Percentiles rank a stretch among this genome's conserved stretches.
Conservation (phyloP, 2,888 invertebrate species). For the Alitta virens region DNA sequence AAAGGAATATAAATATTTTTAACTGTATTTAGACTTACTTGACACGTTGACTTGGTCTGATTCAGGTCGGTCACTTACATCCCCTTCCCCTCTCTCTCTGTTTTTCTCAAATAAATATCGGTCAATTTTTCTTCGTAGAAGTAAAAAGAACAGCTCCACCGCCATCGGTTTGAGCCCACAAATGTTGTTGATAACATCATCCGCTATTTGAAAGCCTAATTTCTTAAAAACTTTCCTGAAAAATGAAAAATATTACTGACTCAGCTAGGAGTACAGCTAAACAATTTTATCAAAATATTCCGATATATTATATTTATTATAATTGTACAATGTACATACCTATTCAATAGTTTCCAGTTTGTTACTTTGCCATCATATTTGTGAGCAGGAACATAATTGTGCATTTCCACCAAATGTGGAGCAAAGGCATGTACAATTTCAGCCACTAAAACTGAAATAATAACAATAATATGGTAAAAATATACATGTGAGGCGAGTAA, state of each 20-base stretch:
- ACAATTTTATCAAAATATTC: not conserved
- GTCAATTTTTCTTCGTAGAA: conserved; percentile 22
- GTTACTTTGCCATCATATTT: conserved; percentile 50
- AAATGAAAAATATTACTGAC: not conserved
- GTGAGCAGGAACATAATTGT: conserved; percentile 52
- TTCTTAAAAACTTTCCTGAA: conserved; percentile 33
- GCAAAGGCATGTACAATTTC: conserved; percentile 54
- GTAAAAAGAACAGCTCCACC: conserved; percentile 29
- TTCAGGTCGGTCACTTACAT: conserved; percentile 8
- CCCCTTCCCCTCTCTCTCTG: not conserved
- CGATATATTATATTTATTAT: not conserved
- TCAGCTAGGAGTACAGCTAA: not conserved
- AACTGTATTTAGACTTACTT: too few relatives aligned
- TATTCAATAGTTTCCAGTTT: conserved; percentile 56
- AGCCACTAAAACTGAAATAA: conserved; percentile 52
- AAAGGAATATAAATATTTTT: too few relatives aligned
- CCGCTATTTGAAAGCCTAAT: conserved; percentile 29
- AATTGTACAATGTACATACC: conserved; percentile 33
- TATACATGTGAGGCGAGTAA: too few relatives aligned
- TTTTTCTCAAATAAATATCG: conserved; percentile 5
- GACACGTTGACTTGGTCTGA: conserved; percentile 1
- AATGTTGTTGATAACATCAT: conserved; percentile 31
- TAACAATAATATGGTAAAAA: too few relatives aligned
- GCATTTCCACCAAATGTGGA: conserved; percentile 52
- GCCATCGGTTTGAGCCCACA: conserved; percentile 25